A percentile compares a stretch with the other conserved stretches of the same genome.
Evolutionary conservation across 2,888 invertebrate species (phyloP).

Genomic region (Conomelus anceps): DNA sequence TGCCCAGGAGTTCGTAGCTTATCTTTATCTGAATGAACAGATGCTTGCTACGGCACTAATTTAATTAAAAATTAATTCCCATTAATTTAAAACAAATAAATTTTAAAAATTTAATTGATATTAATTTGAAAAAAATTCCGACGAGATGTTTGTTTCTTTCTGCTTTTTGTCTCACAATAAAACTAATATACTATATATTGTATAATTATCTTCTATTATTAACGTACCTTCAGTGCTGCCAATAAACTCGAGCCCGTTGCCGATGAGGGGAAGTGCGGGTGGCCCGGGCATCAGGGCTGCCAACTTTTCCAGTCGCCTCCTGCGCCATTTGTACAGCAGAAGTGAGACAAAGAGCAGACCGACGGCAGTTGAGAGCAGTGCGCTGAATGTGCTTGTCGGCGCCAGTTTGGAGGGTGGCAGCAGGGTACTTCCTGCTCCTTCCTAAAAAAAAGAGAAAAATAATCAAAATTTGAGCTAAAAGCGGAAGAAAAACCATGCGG

Average conservation of each 20-base stretch:
- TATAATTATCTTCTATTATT: neutral
- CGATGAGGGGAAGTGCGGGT: slow-evolving; percentile 29
- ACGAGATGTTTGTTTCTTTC: too few species aligned
- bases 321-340: slow-evolving; percentile 28
- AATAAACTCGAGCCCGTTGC: slow-evolving; percentile 30
- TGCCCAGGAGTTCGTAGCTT: too few species aligned
- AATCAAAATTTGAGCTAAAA: too few species aligned
- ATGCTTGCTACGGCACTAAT: too few species aligned
- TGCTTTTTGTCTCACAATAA: too few species aligned
- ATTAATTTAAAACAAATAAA: too few species aligned
- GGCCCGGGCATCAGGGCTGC: slow-evolving; percentile 30
- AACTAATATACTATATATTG: neutral
- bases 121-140: too few species aligned
- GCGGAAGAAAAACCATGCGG: too few species aligned
- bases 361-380: slow-evolving; percentile 1
- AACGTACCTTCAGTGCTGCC: slow-evolving; percentile 30
- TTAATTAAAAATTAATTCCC: too few species aligned
- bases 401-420: neutral
- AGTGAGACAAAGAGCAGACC: neutral
- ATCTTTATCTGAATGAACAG: too few species aligned
- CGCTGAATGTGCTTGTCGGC: neutral
- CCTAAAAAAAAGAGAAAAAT: neutral
- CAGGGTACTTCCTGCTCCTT: neutral
- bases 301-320: slow-evolving; percentile 28
- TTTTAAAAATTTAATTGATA: too few species aligned